Evolutionary conservation across 2,888 invertebrate genomes (phyloP), one percentile per base, ranked within the genome.

Genomic region (Sarcophaga rosellei): DNA sequence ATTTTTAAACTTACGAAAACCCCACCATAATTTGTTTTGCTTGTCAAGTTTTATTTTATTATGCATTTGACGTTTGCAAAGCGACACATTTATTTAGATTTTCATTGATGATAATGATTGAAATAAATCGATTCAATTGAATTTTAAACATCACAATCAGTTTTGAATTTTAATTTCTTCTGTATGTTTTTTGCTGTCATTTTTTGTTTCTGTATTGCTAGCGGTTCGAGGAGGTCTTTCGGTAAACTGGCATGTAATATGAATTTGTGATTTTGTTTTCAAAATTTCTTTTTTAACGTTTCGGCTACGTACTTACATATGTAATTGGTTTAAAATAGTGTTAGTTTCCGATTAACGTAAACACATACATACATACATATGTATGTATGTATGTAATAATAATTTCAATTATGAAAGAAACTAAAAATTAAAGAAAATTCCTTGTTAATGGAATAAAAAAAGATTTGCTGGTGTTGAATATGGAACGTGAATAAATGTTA

Each of bases 21-120:
- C 69, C 74, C 73, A 45, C 69, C 69, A 79, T 84, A 70, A 65
- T 65, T 79, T 84, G 44, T 45, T 45, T 23, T 35, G 8, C 23
- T 65, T 80, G 63, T 66, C 78, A 78, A n/a, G 70, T 61, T 17
- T 61, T 61, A 84, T 70, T 86, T 86, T 77, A 77, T 70, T 86
- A 86, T 86, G 73, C 86, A 80, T 74, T 84, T 76, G 81, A 63
- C 81, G 84, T 84, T 87, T 75, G 25, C 61, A 68, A 84, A 78
- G 81, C 88, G 88, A 88, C 88, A 88, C 88, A 89, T 88, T 88
- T 86, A 82, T 86, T 88, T 85, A 85, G 89, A 89, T 89, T 89
- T 88, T 88, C 87, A 88, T 88, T 88, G 89, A 80, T 87, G 89
- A 88, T 89, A 89, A 89, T 88, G 87, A 88, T 88, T 87, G 88